Evolutionary conservation across 1,140 invertebrate genomes (phyloP), one percentile per base, ranked within the genome.

Genomic region (Lethocerus indicus): DNA sequence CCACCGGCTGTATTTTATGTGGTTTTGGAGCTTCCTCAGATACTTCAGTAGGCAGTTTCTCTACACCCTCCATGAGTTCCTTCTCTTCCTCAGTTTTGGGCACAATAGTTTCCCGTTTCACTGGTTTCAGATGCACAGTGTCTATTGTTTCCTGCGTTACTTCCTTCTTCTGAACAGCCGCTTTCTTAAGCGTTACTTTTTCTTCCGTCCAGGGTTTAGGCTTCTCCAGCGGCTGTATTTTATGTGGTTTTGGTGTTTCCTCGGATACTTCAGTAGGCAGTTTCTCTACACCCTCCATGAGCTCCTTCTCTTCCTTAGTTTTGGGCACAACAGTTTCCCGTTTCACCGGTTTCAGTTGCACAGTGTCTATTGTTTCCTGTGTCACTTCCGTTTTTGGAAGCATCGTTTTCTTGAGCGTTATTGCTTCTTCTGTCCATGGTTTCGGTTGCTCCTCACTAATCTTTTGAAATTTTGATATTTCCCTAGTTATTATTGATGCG

Each of bases 311-410:
- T n/a, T n/a, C n/a, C n/a, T n/a, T n/a, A n/a, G n/a, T n/a, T n/a
- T n/a, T n/a, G n/a, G n/a, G n/a, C n/a, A n/a, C n/a, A n/a, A n/a
- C n/a, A 40, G 47, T n/a, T 40, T 3, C 3, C 27, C 25, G 24
- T 18, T 29, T 25, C 5, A 16, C 50, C n/a, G 65, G 61, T 55
- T 71, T 72, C 21, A 71, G 54, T 24, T 62, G 52, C 28, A 71
- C 61, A 53, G 61, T 57, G 58, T 72, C 67, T 18, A 59, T 44
- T 56, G 55, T 52, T 41, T 60, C 57, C 35, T 57, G 59, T 51
- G 51, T 32, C 27, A 49, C 12, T 12, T 35, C 29, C 24, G 58
- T 63, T 28, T 58, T 60, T 21, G 62, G 56, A 2, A 56, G 55
- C 29, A 49, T 56, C 0, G 58, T 40, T 50, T 53, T 61, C 47